Base-by-base conservation (phyloP, 2,113 vertebrate species). In the Camelus dromedarius region DNA sequence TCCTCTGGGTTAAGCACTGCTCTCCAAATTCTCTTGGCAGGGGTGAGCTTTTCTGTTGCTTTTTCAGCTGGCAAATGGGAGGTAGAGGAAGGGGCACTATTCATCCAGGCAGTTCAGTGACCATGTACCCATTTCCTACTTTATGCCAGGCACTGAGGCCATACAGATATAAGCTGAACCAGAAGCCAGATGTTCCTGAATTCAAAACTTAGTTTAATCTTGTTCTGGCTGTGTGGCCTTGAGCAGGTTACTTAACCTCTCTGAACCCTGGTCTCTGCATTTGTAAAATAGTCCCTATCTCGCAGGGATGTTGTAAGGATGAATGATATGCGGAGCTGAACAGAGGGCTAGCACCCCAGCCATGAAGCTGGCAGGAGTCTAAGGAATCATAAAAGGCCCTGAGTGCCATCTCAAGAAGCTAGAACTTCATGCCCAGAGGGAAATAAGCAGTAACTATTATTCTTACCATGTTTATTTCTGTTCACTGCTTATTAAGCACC, bases 161-260 rank as follows among this genome's bases (percentile, higher is more conserved):
- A 20, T 3, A 4, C 52, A 84, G 46, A 35, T 9, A 67, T 9
- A 67, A 48, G 11, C 42, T 32, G 7, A 90, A 48, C 64, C 60
- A 12, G 5, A 72, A 92, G 20, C 22, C 62, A 19, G 70, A 54
- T 8, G 5, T 70, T 79, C 72, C n/a, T 70, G 13, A 26, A 60
- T 73, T 89, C 88, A n/a, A 26, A 60, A 42, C 58, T 8, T 20
- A 50, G 28, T 38, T 52, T 87, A 77, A 75, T 35, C 18, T 85
- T 66, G 38, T 91, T 81, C 88, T 92, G 80, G 50, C 93, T 87
- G 8, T 88, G 93, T 80, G 93, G 52, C 75, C 28, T 50, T 95
- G 52, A 82, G 79, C 62, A 93, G 83, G 60, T 91, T 13, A 38
- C 92, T 88, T 81, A 81, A 77, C 82, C 75, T 94, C 82, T 94